Percentiles rank a stretch among this genome's conserved stretches.
These are phyloP conservation scores for Phocoena phocoena DNA, from an alignment of 2,113 vertebrate genomes.

Conservation along the genomic window DNA sequence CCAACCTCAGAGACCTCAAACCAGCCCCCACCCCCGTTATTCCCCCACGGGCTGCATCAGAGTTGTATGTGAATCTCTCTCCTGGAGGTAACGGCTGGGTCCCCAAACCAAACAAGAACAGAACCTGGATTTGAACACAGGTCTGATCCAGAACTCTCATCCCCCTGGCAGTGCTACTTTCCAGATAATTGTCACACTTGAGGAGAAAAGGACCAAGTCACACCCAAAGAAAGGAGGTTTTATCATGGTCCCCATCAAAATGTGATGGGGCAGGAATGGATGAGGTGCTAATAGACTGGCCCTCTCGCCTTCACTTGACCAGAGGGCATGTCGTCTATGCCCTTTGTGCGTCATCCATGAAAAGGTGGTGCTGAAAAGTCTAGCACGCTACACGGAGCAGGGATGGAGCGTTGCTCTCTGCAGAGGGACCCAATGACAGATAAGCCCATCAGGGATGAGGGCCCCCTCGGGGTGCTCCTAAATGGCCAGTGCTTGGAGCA, in stretches of 20 bases:
- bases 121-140: background rate
- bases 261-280: fast-evolving
- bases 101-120: background rate
- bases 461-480: background rate
- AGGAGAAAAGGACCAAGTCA: background rate
- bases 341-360: background rate
- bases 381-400: background rate
- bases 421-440: background rate
- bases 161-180: background rate
- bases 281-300: background rate
- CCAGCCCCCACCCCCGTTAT: background rate
- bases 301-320: background rate
- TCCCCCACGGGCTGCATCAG: background rate
- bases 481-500: background rate
- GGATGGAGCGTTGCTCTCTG: background rate
- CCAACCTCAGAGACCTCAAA: background rate
- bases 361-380: background rate
- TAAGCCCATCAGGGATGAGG: background rate
- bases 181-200: background rate
- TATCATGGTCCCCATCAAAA: background rate
- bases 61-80: background rate
- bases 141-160: background rate
- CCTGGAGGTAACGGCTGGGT: background rate
- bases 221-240: background rate
- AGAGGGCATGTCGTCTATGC: background rate